Evolutionary conservation across 2,888 invertebrate species (phyloP), one percentile per base, ranked within the genome.

Genomic region (Oligia latruncula): DNA sequence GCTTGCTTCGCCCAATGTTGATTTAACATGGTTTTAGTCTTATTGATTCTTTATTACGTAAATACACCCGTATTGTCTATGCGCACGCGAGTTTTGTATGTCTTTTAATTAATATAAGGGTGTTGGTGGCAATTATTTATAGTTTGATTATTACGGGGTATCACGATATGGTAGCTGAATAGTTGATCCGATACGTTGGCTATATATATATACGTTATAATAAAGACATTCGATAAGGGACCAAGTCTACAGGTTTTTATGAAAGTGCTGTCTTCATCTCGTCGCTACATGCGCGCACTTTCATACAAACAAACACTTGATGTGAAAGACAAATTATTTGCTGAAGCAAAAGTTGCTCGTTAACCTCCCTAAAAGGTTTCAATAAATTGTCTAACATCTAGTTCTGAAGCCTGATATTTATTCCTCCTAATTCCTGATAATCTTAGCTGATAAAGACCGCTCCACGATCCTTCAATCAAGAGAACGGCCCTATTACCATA

Each of bases 21-120:
- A 96, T 96, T 96, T 96, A 97, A 96, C 96, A 95, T 94, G 95
- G 96, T 96, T 96, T 96, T 96, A 96, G 96, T 95, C 94, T 95
- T 97, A 97, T 97, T 96, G 97, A 97, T 97, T 96, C 96, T 96
- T 96, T 96, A 96, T 95, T 95, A 95, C 95, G 95, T 92, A 93
- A 93, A 94, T 92, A 92, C 95, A 95, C 95, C 95, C 94, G 94
- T 95, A 93, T 93, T 96, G 96, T 96, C 95, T 94, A 93, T 92
- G 93, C 94, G 95, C 96, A 96, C 96, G 96, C 96, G 93, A 96
- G 91, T 92, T 86, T 87, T 90, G 89, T 89, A 92, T 91, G 91
- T 89, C 88, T 90, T 92, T 95, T 96, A 96, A 96, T 96, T 96
- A 96, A 96, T 95, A 94, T 93, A 92, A 92, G 92, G 91, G 93